These are phyloP conservation scores for Perizoma affinitatum DNA, from an alignment of 2,888 invertebrate genomes.

Conservation along the genomic window DNA sequence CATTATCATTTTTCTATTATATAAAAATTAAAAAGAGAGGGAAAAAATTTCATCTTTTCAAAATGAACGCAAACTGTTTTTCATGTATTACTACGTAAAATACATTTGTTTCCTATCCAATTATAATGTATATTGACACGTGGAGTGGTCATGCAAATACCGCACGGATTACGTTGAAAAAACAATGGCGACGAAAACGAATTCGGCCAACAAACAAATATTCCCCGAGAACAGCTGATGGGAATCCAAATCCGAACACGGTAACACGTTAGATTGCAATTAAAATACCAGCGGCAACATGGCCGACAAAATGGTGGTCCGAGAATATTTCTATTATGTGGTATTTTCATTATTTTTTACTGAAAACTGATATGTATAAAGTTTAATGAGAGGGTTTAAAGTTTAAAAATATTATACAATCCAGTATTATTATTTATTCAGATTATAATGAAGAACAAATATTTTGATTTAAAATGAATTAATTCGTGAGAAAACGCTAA, in stretches of 20 bases:
- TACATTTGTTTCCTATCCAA: conserved; percentile 15
- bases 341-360: not conserved
- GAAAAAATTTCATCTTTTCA: no score
- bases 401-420: no score
- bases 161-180: conserved; percentile 19
- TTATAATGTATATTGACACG: conserved; percentile 25
- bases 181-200: conserved; percentile 23
- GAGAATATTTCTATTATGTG: not conserved
- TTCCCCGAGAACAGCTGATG: conserved; percentile 17
- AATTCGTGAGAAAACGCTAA: no score
- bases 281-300: conserved; percentile 30
- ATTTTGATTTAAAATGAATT: no score
- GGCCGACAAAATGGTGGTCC: conserved; percentile 23
- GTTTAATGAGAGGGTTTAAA: no score
- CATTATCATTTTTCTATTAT: no score
- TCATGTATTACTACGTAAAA: not conserved
- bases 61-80: no score
- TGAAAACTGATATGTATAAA: not conserved
- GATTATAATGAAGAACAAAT: no score
- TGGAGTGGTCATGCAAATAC: conserved; percentile 17
- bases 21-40: no score
- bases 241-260: not conserved
- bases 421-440: no score
- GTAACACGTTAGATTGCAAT: conserved; percentile 25
- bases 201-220: conserved; percentile 23